Evolutionary conservation across 2,113 vertebrate genomes (phyloP).

Genomic region (Heterocephalus glaber): DNA sequence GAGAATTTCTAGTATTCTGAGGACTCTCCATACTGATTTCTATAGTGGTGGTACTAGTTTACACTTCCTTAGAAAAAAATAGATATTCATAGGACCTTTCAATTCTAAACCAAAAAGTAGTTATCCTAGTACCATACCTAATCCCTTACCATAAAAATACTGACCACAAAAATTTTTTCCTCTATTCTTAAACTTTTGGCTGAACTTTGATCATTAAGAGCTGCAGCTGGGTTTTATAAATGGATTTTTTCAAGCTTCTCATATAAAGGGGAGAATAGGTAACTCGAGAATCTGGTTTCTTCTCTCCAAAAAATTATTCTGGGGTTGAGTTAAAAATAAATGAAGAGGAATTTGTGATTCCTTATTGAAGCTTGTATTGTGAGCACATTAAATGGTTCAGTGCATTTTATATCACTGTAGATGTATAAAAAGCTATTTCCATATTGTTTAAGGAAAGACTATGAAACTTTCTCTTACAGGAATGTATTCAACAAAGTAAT

Average conservation of each 20-base stretch:
- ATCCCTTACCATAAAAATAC: not conserved
- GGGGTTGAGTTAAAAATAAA: slow-evolving; percentile 47
- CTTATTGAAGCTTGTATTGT: slow-evolving; percentile 25
- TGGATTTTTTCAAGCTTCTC: not conserved
- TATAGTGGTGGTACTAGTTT: not conserved
- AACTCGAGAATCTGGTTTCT: not conserved
- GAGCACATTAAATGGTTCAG: not conserved
- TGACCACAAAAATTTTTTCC: not conserved
- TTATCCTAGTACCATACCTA: not conserved
- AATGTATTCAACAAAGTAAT: not conserved
- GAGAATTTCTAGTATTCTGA: not conserved
- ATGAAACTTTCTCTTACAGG: slow-evolving; percentile 10
- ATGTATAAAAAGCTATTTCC: slow-evolving; percentile 33
- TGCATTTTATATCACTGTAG: not conserved
- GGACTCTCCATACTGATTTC: not conserved
- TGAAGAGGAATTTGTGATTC: slow-evolving; percentile 30
- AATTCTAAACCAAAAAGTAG: slow-evolving; percentile 19
- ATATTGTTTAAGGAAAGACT: slow-evolving; percentile 26
- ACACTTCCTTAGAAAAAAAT: slow-evolving; percentile 6
- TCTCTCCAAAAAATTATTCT: slow-evolving; percentile 45
- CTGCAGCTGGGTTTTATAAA: not conserved
- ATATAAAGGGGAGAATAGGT: not conserved
- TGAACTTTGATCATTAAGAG: not conserved
- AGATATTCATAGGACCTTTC: not conserved
- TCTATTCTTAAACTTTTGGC: slow-evolving; percentile 19